Base-by-base conservation (phyloP, 2,113 vertebrate species). In the Elachura formosa region DNA sequence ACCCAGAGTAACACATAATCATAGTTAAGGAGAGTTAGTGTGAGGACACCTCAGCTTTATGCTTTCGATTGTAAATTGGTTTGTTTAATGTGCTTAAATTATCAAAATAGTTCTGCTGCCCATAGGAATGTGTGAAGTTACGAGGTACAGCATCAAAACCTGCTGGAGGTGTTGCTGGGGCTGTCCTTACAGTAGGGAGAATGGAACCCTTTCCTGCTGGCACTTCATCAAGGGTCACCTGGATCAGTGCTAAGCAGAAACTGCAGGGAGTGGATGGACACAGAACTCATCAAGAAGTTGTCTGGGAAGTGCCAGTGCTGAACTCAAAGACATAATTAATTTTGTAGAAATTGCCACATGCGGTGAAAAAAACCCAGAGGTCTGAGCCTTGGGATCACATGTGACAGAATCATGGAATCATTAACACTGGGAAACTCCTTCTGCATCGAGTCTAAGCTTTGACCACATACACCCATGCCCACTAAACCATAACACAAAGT, bases 391-490 rank as follows among this genome's bases (percentile, higher is more conserved):
- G 43, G 20, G n/a, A 48, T 63, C 24, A 43, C 31, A 23, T 13
- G n/a, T 9, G 55, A 54, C 17, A 34, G 11, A 14, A 22, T 18
- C n/a, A 41, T 6, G 31, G 41, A 21, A 31, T 54, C 24, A 8
- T 46, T 16, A 33, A 31, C 0, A 0, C 3, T 31, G 56, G 25
- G 5, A 78, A 62, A 63, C 45, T 9, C 13, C 55, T 18, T 40
- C 55, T 31, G 14, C 63, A 33, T 20, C 12, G 20, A 9, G 12
- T 6, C 20, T 63, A 38, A 5, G 22, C 33, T 86, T 26, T 38
- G 26, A 28, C 10, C 23, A 7, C 28, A 12, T 3, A 3, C 19
- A 28, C 5, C 10, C 45, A 9, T 5, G 14, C 5, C 5, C 63
- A 61, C 33, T 6, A 61, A 61, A 28, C 10, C 4, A 19, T 2